Evolutionary conservation across 2,888 invertebrate species (phyloP).

Genomic region (Ecdyonurus torrentis): DNA sequence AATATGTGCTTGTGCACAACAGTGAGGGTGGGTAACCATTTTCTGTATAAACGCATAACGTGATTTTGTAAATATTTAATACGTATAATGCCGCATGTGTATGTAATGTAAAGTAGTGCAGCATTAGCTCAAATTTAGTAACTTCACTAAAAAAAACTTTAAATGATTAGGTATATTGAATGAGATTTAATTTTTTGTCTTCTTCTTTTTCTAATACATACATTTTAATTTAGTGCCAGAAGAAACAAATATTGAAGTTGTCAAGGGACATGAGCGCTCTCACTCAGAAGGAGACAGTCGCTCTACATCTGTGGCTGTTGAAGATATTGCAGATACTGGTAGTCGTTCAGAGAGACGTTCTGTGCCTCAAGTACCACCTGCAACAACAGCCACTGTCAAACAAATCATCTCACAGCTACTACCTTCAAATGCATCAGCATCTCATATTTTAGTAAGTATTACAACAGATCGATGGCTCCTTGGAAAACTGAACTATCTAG

Average conservation of each 20-base stretch:
- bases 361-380: neutral
- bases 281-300: slow-evolving; percentile 23
- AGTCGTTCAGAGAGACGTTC: slow-evolving; percentile 7
- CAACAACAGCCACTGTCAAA: neutral
- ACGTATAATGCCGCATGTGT: no score
- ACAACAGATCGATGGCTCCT: no score
- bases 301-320: neutral
- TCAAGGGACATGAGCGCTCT: slow-evolving; percentile 25
- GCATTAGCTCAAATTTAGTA: no score
- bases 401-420: slow-evolving; percentile 2
- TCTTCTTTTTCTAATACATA: no score
- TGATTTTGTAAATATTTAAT: no score
- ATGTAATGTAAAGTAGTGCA: no score
- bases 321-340: neutral
- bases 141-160: neutral
- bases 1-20: slow-evolving; percentile 7
- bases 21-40: slow-evolving; percentile 7
- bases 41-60: no score
- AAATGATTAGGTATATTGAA: neutral
- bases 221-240: neutral
- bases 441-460: neutral
- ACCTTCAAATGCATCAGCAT: neutral
- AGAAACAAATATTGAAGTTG: neutral
- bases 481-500: no score
- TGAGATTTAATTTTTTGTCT: neutral